phyloP scores from a whole-genome alignment of 2,113 vertebrate genomes.

The Regulus satrapa region DNA sequence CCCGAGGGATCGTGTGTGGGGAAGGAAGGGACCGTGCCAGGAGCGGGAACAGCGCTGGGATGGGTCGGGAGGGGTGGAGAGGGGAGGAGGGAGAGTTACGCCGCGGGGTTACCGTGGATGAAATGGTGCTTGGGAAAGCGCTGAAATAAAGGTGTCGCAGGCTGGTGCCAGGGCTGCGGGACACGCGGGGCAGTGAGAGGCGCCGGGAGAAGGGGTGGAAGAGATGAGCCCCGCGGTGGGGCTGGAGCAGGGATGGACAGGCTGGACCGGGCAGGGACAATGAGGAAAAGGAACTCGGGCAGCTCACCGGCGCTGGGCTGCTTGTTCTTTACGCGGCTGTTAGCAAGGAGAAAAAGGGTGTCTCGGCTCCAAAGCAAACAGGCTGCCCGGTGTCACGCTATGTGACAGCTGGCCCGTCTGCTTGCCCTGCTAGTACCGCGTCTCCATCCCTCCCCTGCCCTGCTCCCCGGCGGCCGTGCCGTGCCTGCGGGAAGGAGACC shows the following conservation, averaged over 20 bases:
- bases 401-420: not conserved
- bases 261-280: not conserved
- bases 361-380: not conserved
- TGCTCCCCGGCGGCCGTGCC: not conserved
- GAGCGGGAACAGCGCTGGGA: rapidly evolving
- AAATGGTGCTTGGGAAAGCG: not conserved
- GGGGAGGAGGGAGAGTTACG: not conserved
- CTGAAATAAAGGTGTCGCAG: not conserved
- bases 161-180: not conserved
- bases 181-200: not conserved
- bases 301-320: not conserved
- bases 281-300: not conserved
- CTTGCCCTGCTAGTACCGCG: not conserved
- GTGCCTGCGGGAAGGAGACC: not conserved
- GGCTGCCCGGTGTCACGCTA: not conserved
- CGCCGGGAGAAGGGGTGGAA: not conserved
- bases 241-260: not conserved
- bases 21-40: too few relatives aligned
- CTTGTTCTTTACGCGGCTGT: not conserved
- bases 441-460: not conserved
- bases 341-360: not conserved
- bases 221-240: not conserved
- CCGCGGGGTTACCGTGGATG: rapidly evolving
- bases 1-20: too few relatives aligned
- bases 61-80: not conserved